Base-by-base conservation (phyloP, 2,888 invertebrate species). In the Platycnemis pennipes region DNA sequence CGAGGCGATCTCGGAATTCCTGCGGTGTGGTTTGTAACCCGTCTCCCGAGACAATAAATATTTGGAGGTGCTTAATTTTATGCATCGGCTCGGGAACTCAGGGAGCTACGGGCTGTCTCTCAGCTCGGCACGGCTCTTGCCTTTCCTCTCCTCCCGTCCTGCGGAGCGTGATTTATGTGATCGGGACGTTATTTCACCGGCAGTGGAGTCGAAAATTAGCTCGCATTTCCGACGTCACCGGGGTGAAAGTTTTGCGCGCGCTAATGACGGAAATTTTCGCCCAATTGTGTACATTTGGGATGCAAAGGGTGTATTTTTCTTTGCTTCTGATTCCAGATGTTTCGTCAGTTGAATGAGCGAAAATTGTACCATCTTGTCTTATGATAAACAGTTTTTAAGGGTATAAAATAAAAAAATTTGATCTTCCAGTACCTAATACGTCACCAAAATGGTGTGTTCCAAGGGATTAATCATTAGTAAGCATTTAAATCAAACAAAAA, bases 31-130 rank as follows among this genome's bases (percentile, higher is more conserved):
- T 77, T 77, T 77, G 77, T 37, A 77, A 77, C 77, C 77, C 77
- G 77, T 77, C 77, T 77, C 37, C 37, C 77, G 77, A 26, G 77
- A 77, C 77, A 77, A 77, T 77, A 77, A 77, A 77, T 77, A 77
- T 77, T 77, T 77, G 77, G 77, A 77, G 77, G 77, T 77, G 77
- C 77, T 77, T 77, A 77, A 77, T 77, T 77, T 77, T 77, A 77
- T 77, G 77, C 77, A 77, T 77, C 77, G 77, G 77, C n/a, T n/a
- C 11, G 77, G 77, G 31, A 77, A 77, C 77, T 77, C 77, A n/a
- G n/a, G n/a, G n/a, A n/a, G n/a, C 77, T 37, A 5, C 37, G 31
- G 13, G 8, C 77, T 77, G 77, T 77, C 77, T 77, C 77, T 77
- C 77, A 77, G 31, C 31, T 37, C 7, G 77, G 63, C 8, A 3